Conservation (phyloP, 2,113 vertebrate genomes). For the Coturnix japonica region DNA sequence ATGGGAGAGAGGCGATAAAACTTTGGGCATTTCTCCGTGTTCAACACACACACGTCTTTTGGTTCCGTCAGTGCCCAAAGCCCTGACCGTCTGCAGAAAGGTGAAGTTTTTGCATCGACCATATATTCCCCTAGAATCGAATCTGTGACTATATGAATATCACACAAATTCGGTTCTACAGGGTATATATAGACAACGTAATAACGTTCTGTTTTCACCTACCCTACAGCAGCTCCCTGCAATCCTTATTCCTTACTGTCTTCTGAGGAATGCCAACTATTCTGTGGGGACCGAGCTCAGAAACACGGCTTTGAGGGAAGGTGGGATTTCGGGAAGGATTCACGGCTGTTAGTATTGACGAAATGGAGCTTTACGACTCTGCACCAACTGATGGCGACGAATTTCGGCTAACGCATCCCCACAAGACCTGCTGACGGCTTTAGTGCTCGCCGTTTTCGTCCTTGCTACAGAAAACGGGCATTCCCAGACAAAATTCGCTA, state of each 20-base stretch:
- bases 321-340: slow-evolving; percentile 40
- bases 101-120: slow-evolving; percentile 99
- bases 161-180: slow-evolving; percentile 92
- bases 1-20: slow-evolving; percentile 55
- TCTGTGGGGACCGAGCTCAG: slow-evolving; percentile 40
- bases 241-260: slow-evolving; percentile 57
- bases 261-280: slow-evolving; percentile 69
- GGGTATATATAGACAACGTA: slow-evolving; percentile 93
- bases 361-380: background rate
- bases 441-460: slow-evolving; percentile 1
- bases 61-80: slow-evolving; percentile 58
- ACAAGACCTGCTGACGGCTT: slow-evolving; percentile 44
- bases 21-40: slow-evolving; percentile 40
- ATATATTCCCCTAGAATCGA: slow-evolving; percentile 99
- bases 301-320: slow-evolving; percentile 40
- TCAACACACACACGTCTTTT: slow-evolving; percentile 55
- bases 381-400: slow-evolving; percentile 50
- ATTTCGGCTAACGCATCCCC: slow-evolving; percentile 35
- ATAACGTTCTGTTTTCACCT: slow-evolving; percentile 77
- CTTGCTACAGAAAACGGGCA: background rate
- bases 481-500: background rate
- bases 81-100: slow-evolving; percentile 75
- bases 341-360: slow-evolving; percentile 25
- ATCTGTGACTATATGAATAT: slow-evolving; percentile 96
- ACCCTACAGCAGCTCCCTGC: slow-evolving; percentile 54